phyloP scores from a whole-genome alignment of 2,888 invertebrate species.

The Patella pellucida region DNA sequence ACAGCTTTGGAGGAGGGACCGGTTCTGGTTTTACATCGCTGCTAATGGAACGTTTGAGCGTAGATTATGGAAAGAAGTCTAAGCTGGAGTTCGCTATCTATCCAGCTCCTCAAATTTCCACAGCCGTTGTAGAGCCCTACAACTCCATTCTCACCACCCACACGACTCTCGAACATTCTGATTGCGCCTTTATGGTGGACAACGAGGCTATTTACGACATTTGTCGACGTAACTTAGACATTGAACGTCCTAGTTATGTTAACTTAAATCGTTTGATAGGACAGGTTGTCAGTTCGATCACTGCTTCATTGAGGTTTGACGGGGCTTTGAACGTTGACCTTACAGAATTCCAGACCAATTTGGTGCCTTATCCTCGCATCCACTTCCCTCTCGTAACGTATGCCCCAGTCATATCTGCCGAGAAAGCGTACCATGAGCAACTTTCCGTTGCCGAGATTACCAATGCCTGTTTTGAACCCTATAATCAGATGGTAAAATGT shows the following conservation, averaged over 20 bases:
- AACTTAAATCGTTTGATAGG: constrained; percentile 71
- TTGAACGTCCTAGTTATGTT: neutral
- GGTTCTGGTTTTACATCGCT: neutral
- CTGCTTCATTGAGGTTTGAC: constrained; percentile 65
- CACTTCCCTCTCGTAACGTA: constrained; percentile 51
- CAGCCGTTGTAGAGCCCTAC: constrained; percentile 5
- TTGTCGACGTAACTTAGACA: neutral
- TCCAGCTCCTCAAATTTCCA: constrained; percentile 5
- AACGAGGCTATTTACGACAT: constrained; percentile 6
- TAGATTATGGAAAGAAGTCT: neutral
- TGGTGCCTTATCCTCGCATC: constrained; percentile 2
- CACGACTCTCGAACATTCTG: constrained; percentile 1
- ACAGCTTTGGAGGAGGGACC: neutral
- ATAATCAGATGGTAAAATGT: neutral
- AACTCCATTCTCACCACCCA: neutral
- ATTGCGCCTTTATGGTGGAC: constrained; percentile 3
- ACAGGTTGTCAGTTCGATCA: constrained; percentile 78
- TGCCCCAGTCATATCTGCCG: constrained; percentile 37
- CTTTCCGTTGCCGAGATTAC: constrained; percentile 83
- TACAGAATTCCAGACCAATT: constrained; percentile 72
- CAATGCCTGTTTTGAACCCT: neutral
- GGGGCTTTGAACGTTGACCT: neutral
- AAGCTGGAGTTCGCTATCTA: neutral
- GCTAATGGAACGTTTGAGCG: neutral
- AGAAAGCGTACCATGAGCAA: constrained; percentile 16